Base-by-base conservation (phyloP, 2,888 invertebrate species). In the Andrena marginata region DNA sequence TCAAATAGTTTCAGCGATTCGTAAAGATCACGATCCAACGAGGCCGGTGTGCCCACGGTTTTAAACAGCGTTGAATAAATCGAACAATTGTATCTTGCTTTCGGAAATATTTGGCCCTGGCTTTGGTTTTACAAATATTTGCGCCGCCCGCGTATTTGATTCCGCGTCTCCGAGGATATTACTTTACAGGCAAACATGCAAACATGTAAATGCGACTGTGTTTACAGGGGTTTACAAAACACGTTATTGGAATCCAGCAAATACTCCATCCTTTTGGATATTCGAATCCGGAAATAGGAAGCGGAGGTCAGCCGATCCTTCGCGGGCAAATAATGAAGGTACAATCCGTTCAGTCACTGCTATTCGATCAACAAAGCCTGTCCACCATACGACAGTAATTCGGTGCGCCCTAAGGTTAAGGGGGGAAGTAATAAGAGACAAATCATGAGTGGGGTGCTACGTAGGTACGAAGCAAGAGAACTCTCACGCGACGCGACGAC, bases 41-140 rank as follows among this genome's bases (percentile, higher is more conserved):
- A 29, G 35, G 49, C 7, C 48, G 10, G n/a, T 35, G 49, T 49
- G 20, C 23, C 48, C 49, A 20, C 10, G 48, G 10, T 42, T 51
- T 68, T 16, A 35, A 35, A 68, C 49, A 51, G 49, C 20, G 4
- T 23, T 10, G 59, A 33, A 69, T 68, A 75, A 75, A 75, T 69
- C 60, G 29, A 67, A 62, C 62, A 62, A n/a, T 42, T 16, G 42
- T n/a, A 23, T 54, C 54, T 20, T 20, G 23, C 7, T 8, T 54
- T 54, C 54, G 54, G 23, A 54, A 20, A 23, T 23, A 8, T 54
- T 54, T 54, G 20, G 54, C 23, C 16, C 42, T 16, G 42, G 42
- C 20, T 20, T 7, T 8, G 23, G 54, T 8, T 54, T 54, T 54
- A 20, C 8, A 54, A 54, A 54, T 20, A 54, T 54, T 54, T 54